Evolutionary conservation across 2,888 invertebrate species (phyloP).

Genomic region (Pyrgus malvae): DNA sequence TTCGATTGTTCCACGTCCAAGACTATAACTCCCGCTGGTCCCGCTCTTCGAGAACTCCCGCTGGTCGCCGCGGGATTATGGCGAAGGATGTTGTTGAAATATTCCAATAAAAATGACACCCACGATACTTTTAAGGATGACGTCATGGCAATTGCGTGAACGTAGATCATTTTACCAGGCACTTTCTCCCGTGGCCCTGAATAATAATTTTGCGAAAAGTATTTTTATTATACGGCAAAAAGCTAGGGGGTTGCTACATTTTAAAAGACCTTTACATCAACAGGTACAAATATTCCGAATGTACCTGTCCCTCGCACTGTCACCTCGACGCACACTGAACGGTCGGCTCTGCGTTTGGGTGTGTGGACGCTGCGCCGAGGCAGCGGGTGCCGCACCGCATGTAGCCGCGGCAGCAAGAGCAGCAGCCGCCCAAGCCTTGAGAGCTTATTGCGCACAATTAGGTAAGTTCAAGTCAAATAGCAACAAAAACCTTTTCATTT

Average conservation of each 20-base stretch:
- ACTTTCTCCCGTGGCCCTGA: no score
- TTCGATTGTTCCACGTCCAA: no score
- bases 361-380: constrained; percentile 91
- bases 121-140: no score
- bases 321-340: constrained; percentile 94
- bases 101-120: no score
- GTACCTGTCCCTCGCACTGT: constrained; percentile 93
- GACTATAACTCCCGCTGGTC: no score
- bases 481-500: not conserved
- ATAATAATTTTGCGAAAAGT: no score
- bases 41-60: no score
- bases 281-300: constrained; percentile 86
- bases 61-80: no score
- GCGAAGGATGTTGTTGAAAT: no score
- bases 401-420: constrained; percentile 94
- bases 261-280: not conserved
- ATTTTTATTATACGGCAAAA: no score
- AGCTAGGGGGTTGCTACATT: not conserved
- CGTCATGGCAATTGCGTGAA: no score
- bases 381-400: constrained; percentile 89
- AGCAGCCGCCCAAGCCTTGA: constrained; percentile 93
- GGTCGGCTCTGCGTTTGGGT: constrained; percentile 94
- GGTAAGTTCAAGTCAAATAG: constrained; percentile 72
- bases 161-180: no score
- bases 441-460: constrained; percentile 92